These are phyloP conservation scores for Lepilemur ruficaudatus DNA, from an alignment of 2,797 vertebrate genomes.

Conservation along the genomic window DNA sequence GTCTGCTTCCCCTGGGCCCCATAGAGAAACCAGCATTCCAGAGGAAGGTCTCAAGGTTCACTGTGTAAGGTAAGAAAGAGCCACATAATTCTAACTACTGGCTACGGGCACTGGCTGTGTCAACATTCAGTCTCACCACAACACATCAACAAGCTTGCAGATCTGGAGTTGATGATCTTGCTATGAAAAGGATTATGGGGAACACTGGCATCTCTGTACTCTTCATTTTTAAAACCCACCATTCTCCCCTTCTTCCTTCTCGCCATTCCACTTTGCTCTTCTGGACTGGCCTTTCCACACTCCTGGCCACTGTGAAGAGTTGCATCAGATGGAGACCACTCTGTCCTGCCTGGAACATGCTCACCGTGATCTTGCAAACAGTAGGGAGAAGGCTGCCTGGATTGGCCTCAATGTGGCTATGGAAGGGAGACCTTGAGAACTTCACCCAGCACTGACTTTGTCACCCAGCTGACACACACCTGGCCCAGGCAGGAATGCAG, in stretches of 20 bases:
- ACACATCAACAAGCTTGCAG: slow-evolving; percentile 9
- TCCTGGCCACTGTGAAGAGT: neutral
- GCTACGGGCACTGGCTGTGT: neutral
- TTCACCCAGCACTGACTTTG: neutral
- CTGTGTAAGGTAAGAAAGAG: slow-evolving; percentile 11
- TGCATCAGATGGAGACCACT: neutral
- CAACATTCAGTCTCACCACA: slow-evolving; percentile 3
- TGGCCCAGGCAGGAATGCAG: neutral
- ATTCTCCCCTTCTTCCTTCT: neutral
- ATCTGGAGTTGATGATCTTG: neutral
- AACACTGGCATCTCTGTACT: neutral
- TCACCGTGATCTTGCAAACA: neutral
- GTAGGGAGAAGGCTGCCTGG: neutral
- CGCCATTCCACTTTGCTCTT: neutral
- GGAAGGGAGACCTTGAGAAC: neutral
- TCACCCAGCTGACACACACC: no score
- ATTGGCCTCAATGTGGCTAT: accelerated
- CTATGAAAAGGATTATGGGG: slow-evolving; percentile 27
- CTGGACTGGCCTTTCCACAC: neutral
- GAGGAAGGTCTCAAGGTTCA: slow-evolving; percentile 28
- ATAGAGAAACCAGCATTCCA: slow-evolving; percentile 42
- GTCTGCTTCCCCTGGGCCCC: slow-evolving; percentile 59
- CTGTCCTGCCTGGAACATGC: neutral
- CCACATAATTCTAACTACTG: slow-evolving; percentile 50
- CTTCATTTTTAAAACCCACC: neutral